Conservation (phyloP, 2,113 vertebrate genomes). For the Harpagus bidentatus region DNA sequence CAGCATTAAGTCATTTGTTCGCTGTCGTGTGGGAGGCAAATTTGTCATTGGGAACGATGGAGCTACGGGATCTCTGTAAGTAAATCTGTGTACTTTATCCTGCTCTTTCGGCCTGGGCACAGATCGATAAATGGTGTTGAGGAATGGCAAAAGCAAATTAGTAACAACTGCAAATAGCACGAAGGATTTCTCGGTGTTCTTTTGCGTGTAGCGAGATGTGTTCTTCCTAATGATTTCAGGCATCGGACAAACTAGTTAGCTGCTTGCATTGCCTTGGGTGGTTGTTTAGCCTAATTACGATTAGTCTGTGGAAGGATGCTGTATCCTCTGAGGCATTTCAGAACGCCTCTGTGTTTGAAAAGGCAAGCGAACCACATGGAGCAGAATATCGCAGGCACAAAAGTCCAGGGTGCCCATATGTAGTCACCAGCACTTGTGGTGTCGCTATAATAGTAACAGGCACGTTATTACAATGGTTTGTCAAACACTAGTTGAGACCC, state of each 20-base stretch:
- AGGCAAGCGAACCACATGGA: background rate
- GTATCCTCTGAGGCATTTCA: background rate
- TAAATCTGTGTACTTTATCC: conserved; percentile 38
- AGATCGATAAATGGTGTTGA: background rate
- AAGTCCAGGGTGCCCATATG: background rate
- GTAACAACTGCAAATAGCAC: background rate
- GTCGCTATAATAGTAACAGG: background rate
- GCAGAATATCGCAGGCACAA: background rate
- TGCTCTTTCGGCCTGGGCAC: background rate
- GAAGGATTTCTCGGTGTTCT: background rate
- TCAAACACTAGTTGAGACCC: background rate
- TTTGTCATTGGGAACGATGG: conserved; percentile 71
- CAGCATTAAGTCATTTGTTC: conserved; percentile 61
- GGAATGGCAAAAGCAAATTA: background rate
- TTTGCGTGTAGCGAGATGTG: background rate
- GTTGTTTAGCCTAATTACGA: background rate
- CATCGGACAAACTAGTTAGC: background rate
- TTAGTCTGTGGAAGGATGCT: background rate
- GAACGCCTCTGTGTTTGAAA: background rate
- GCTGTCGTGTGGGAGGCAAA: conserved; percentile 49
- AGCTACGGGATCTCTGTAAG: conserved; percentile 80
- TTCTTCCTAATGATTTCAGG: background rate
- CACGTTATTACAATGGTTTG: background rate
- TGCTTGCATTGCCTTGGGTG: background rate
- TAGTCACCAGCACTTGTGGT: background rate